Conservation (phyloP, 92 coral and sea anemone species). For the Isaurus tuberculatus region DNA sequence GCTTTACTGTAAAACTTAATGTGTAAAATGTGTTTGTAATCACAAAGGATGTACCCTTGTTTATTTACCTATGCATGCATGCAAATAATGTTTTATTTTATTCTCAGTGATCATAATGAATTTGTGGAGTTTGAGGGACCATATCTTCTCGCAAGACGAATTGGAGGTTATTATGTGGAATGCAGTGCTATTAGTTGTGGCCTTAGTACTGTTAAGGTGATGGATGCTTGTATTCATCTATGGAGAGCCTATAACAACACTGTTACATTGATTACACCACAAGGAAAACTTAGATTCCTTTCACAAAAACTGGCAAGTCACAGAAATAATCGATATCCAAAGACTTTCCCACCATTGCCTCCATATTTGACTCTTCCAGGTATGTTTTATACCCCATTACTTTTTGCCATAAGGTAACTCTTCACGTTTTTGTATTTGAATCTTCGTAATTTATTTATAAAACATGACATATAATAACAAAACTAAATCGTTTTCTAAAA, state of each 20-base stretch:
- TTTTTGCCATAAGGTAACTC: background rate
- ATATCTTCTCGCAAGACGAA: conserved; percentile 28
- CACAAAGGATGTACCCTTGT: too few species aligned
- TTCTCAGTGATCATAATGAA: background rate
- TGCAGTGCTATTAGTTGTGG: conserved; percentile 28
- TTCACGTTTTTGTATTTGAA: too few species aligned
- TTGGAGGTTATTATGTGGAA: conserved; percentile 33
- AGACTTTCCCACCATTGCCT: conserved; percentile 14
- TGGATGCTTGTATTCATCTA: conserved; percentile 29
- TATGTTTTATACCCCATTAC: too few species aligned
- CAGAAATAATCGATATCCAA: conserved; percentile 9
- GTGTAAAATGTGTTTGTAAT: too few species aligned
- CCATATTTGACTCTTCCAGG: conserved; percentile 45
- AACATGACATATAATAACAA: too few species aligned
- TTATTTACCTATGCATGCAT: too few species aligned
- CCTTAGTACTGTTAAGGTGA: conserved; percentile 10
- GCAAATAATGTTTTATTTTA: background rate
- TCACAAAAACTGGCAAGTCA: background rate
- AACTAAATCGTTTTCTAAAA: too few species aligned
- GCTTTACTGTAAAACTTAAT: too few species aligned
- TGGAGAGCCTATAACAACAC: conserved; percentile 27
- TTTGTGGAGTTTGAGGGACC: conserved; percentile 32
- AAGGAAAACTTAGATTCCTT: conserved; percentile 17
- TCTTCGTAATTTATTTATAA: too few species aligned
- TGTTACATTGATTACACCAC: background rate